phyloP scores from a whole-genome alignment of 2,113 vertebrate species.

The Edolisoma coerulescens region DNA sequence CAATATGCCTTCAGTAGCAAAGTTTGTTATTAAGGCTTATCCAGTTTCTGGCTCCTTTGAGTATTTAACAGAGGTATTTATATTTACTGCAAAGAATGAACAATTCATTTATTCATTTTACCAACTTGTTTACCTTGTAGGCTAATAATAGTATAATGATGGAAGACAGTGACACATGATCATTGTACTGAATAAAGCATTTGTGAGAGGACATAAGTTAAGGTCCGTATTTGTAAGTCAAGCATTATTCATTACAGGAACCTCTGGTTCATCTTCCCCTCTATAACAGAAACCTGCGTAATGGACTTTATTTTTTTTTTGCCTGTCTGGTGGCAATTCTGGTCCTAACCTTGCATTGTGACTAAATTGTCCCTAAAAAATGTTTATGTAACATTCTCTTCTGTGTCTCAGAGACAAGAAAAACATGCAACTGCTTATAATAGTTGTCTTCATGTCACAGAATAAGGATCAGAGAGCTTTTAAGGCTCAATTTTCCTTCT shows the following conservation, averaged over 20 bases:
- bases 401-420: background rate
- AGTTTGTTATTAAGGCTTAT: slow-evolving; percentile 93
- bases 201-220: background rate
- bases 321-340: background rate
- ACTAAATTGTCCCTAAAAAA: background rate
- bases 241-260: background rate
- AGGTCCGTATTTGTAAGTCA: background rate
- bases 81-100: background rate
- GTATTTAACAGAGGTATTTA: slow-evolving; percentile 86
- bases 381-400: background rate
- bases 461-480: background rate
- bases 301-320: background rate
- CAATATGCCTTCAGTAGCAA: slow-evolving; percentile 95
- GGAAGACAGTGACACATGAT: background rate
- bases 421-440: background rate
- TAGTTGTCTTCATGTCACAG: background rate
- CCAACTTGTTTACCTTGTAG: background rate
- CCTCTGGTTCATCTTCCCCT: background rate
- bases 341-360: background rate
- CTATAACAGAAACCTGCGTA: background rate
- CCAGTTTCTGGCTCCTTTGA: slow-evolving; percentile 93
- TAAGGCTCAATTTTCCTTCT: background rate
- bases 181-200: background rate
- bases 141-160: background rate
- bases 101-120: background rate